Conservation (phyloP, 2,888 invertebrate species). For the Notodonta ziczac region DNA sequence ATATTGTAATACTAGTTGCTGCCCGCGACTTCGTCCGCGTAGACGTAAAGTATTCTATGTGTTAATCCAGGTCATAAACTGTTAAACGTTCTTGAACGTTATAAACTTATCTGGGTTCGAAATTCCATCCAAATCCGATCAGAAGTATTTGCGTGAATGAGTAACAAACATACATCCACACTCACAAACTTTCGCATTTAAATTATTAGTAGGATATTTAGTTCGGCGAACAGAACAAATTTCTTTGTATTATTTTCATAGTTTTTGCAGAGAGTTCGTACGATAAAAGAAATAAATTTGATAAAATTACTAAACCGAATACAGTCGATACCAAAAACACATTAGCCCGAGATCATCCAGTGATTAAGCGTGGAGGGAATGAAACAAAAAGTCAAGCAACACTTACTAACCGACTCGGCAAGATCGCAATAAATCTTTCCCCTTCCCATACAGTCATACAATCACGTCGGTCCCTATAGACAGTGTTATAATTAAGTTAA, state of each 20-base stretch:
- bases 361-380: slow-evolving; percentile 75
- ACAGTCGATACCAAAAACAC: slow-evolving; percentile 65
- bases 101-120: no score
- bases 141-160: no score
- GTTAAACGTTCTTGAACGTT: no score
- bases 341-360: slow-evolving; percentile 73
- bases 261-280: slow-evolving; percentile 20
- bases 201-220: no score
- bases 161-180: no score
- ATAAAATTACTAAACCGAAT: slow-evolving; percentile 47
- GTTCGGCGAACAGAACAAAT: slow-evolving; percentile 9
- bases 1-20: slow-evolving; percentile 1
- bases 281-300: slow-evolving; percentile 36
- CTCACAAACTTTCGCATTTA: no score
- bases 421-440: slow-evolving; percentile 78
- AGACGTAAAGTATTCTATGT: no score
- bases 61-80: no score
- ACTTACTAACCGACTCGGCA: slow-evolving; percentile 74
- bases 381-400: slow-evolving; percentile 74
- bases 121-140: no score
- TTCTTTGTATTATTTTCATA: slow-evolving; percentile 4
- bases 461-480: slow-evolving; percentile 68
- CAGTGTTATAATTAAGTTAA: slow-evolving; percentile 82
- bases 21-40: no score
- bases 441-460: slow-evolving; percentile 66